Base-by-base conservation (phyloP, 2,888 invertebrate species). In the Lepetodrilus schrolli region DNA sequence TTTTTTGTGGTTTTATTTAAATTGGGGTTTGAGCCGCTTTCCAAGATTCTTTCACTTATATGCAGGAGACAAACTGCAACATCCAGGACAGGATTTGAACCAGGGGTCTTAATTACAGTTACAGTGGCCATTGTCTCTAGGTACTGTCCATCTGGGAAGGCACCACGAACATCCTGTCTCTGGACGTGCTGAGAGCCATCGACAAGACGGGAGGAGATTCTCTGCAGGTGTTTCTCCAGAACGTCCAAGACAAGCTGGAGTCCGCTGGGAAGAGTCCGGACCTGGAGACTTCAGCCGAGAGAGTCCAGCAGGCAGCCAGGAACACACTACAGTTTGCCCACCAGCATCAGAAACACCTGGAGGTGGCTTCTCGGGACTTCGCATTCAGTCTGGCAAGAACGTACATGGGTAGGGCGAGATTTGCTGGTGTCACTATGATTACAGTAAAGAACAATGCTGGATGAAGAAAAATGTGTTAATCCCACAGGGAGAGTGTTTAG, bases 111-210 rank as follows among this genome's bases (percentile, higher is more conserved):
- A n/a, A n/a, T n/a, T n/a, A n/a, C n/a, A n/a, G n/a, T n/a, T n/a
- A n/a, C n/a, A n/a, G n/a, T n/a, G n/a, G n/a, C n/a, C n/a, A n/a
- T 49, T 66, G 30, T 36, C 13, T 76, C 4, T 73, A 92, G 92
- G 92, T 92, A 1, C 86, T 92, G 37, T 91, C 92, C 17, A 93
- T 93, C 74, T 93, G 93, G 93, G 93, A 93, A 85, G 93, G 93
- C 20, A 93, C 93, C 0, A 93, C 93, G 5, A 93, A 93, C 82
- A 91, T 93, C 43, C 85, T 93, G 47, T 91, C 92, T 0, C 84
- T 93, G 38, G 93, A 93, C 83, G 91, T 93, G 3, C 87, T 93
- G 4, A 86, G 93, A 70, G 92, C 92, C 1, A 85, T 93, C 13
- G 84, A 81, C 37, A 92, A 92, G 78, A 88, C 90, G 1, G 84